A percentile compares a stretch with the other conserved stretches of the same genome.
Conservation (phyloP, 35 echinoderm and acorn worm genomes). For the Acanthaster planci region DNA sequence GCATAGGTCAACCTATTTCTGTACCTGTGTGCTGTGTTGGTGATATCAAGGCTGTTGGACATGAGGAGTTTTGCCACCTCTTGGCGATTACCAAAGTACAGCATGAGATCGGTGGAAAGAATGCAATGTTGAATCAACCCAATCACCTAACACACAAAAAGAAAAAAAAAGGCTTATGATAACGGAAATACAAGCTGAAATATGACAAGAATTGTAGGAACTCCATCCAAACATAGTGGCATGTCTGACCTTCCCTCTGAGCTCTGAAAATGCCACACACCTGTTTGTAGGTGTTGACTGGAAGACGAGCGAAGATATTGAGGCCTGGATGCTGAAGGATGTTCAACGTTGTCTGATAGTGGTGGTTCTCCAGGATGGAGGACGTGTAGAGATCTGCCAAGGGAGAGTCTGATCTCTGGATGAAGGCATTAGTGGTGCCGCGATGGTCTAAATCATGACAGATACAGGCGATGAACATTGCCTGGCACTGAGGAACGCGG, state of each 20-base stretch:
- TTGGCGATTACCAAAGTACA: constrained; percentile 60
- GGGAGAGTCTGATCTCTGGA: constrained; percentile 61
- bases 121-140: constrained; percentile 69
- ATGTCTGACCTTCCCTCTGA: not conserved
- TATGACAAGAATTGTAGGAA: no score
- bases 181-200: not conserved
- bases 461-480: constrained; percentile 74
- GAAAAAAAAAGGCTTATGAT: not conserved
- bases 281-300: constrained; percentile 86
- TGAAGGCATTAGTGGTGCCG: constrained; percentile 78
- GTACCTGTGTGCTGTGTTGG: constrained; percentile 74
- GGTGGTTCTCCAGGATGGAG: constrained; percentile 85
- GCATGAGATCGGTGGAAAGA: constrained; percentile 65
- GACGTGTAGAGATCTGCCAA: constrained; percentile 75
- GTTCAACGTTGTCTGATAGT: constrained; percentile 68
- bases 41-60: constrained; percentile 50
- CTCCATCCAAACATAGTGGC: no score
- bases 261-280: not conserved
- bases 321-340: constrained; percentile 61
- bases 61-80: constrained; percentile 66
- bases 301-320: constrained; percentile 84
- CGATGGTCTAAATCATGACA: constrained; percentile 97
- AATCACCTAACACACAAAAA: constrained; percentile 50
- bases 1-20: no score
- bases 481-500: constrained; percentile 56